phyloP scores from a whole-genome alignment of 2,797 vertebrate species.

The Florisuga fusca region DNA sequence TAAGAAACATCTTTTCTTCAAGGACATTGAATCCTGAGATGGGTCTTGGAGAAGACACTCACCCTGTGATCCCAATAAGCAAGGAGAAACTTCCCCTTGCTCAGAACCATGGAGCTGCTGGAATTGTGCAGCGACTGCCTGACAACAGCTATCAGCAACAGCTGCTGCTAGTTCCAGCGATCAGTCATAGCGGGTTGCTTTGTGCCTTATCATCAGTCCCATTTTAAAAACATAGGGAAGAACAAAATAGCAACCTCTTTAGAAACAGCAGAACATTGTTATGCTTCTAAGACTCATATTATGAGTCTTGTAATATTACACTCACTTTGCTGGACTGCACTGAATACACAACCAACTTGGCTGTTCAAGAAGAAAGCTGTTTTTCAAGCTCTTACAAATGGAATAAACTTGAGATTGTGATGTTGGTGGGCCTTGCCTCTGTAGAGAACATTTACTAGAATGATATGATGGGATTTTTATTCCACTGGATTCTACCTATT shows the following conservation, averaged over 20 bases:
- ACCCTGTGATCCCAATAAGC: neutral
- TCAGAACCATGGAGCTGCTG: neutral
- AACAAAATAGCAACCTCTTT: neutral
- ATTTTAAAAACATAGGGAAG: neutral
- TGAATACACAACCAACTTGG: neutral
- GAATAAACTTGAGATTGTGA: neutral
- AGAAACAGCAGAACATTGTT: neutral
- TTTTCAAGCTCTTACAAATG: neutral
- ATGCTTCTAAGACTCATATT: neutral
- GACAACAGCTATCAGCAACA: neutral
- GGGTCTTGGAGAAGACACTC: neutral
- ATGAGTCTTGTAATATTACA: neutral
- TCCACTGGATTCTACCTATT: neutral
- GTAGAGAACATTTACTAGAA: neutral
- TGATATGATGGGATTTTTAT: fast-evolving
- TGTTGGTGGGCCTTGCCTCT: neutral
- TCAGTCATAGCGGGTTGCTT: neutral
- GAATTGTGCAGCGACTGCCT: neutral
- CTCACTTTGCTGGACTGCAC: neutral
- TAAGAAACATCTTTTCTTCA: neutral
- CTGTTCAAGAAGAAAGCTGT: neutral
- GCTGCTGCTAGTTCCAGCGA: neutral
- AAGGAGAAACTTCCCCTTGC: neutral
- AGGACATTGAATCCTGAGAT: neutral
- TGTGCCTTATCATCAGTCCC: neutral